These are phyloP conservation scores for Coilia nasus DNA, from an alignment of 2,797 vertebrate species.

Conservation along the genomic window DNA sequence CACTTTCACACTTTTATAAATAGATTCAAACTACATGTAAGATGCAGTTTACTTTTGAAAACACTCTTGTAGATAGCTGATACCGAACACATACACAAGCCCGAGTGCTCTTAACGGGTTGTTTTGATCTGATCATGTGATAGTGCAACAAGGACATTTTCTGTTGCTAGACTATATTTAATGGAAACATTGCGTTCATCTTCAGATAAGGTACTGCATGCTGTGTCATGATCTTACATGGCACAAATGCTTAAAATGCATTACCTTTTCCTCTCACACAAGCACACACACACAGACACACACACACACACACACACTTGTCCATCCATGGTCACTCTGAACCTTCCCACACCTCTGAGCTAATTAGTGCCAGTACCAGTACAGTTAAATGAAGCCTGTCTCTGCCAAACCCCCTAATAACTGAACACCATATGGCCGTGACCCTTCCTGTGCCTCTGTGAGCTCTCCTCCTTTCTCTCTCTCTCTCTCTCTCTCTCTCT, in stretches of 20 bases:
- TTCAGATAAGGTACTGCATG: background rate
- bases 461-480: background rate
- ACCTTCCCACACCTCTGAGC: slow-evolving; percentile 23
- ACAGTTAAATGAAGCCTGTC: slow-evolving; percentile 13
- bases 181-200: background rate
- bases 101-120: background rate
- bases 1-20: background rate
- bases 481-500: background rate
- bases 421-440: background rate
- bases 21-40: background rate
- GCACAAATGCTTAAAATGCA: background rate
- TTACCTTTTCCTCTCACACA: background rate
- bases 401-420: background rate
- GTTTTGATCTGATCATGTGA: background rate
- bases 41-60: background rate
- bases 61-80: background rate
- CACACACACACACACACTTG: slow-evolving; percentile 34
- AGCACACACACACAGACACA: slow-evolving; percentile 19
- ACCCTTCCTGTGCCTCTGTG: background rate
- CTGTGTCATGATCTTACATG: background rate
- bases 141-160: background rate
- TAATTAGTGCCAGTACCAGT: slow-evolving; percentile 37
- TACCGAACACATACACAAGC: background rate
- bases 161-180: background rate
- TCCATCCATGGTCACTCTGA: slow-evolving; percentile 1